Base-by-base conservation (phyloP, 2,888 invertebrate genomes). In the Anaspis maculata region DNA sequence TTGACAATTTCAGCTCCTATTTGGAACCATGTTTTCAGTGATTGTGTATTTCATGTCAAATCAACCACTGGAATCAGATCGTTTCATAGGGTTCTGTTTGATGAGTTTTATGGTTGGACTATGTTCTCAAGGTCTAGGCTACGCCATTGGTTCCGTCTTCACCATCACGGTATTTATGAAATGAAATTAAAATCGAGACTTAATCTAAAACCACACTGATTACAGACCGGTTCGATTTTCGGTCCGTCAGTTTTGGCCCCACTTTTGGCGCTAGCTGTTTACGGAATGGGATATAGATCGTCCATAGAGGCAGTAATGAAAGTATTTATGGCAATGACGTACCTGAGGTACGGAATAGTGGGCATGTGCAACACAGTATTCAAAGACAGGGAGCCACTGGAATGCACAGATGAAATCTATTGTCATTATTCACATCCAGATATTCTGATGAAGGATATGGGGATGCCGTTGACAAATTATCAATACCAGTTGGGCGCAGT, bases 41-140 rank as follows among this genome's bases (percentile, higher is more conserved):
- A 69, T 77, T 23, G 62, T 70, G 1, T 79, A 77, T 50, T 19
- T 68, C 2, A 67, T 77, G 69, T 68, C 83, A 0, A 76, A 76
- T 7, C 85, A 86, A 56, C 74, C 84, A 1, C 50, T 77, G 43
- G 83, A 84, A 49, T 64, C 69, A 49, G 53, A 72, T 9, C 67
- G 85, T 16, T 76, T 77, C 49, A 39, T 68, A 3, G 68, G 72
- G 59, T 83, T 82, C 49, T 33, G 71, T 1, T 39, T 69, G n/a
- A 65, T 76, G 37, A 73, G 75, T 1, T 57, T 79, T 1, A 61
- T 78, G 32, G 70, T 76, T 0, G 76, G 74, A 0, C 52, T 83
- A 3, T 79, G 80, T 32, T 81, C 84, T 2, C 85, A 86, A 66
- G 81, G 83, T 1, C 66, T 83, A 1, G 86, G 85, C 0, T 66